Evolutionary conservation across 1,140 invertebrate species (phyloP).

Genomic region (Bombus confusus): DNA sequence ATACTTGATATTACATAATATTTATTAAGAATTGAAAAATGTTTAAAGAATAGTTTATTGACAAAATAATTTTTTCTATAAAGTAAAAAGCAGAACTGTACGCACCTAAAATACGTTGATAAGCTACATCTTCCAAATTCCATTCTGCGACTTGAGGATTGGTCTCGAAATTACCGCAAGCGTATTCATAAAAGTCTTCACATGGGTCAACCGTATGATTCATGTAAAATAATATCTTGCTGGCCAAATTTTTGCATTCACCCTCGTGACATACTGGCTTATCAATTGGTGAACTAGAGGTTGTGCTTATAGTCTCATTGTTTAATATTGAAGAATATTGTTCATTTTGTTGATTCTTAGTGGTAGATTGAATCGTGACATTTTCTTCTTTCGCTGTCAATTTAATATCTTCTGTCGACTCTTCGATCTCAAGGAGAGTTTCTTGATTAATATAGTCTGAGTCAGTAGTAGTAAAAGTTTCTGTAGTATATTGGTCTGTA

Average conservation of each 20-base stretch:
- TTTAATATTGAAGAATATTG: neutral
- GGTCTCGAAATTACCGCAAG: slow-evolving; percentile 82
- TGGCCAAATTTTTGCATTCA: slow-evolving; percentile 72
- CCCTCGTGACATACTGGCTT: slow-evolving; percentile 56
- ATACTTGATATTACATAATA: too few species aligned
- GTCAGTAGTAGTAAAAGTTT: neutral
- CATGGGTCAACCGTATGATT: slow-evolving; percentile 84
- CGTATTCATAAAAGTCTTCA: slow-evolving; percentile 86
- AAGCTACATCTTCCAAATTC: slow-evolving; percentile 39
- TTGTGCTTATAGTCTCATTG: neutral
- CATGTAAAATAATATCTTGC: slow-evolving; percentile 81
- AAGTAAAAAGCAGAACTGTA: neutral
- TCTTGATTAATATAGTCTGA: neutral
- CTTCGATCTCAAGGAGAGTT: too few species aligned
- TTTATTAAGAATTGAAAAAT: neutral
- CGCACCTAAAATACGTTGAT: slow-evolving; percentile 62
- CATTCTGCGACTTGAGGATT: slow-evolving; percentile 63
- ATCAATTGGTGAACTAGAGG: neutral
- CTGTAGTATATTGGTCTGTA: neutral
- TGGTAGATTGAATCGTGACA: neutral
- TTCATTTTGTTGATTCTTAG: neutral
- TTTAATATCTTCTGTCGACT: neutral
- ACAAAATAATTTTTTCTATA: neutral
- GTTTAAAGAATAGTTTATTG: too few species aligned
- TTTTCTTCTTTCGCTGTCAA: neutral